Evolutionary conservation across 1,140 invertebrate species (phyloP).

Genomic region (Calliphora vicina): DNA sequence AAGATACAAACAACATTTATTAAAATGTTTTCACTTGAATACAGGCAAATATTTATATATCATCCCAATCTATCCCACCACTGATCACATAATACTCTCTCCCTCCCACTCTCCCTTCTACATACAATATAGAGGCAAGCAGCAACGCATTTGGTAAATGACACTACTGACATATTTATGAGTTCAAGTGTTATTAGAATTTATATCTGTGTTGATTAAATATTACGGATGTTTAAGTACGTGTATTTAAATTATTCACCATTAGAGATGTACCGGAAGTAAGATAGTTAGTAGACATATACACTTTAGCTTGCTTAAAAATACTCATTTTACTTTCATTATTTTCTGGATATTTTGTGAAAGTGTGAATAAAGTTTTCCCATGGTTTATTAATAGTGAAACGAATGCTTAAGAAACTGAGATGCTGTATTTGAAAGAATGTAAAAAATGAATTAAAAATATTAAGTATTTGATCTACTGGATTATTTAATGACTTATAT

Average conservation of each 20-base stretch:
- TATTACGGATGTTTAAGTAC: neutral
- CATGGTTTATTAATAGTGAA: neutral
- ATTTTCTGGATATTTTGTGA: neutral
- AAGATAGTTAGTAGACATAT: neutral
- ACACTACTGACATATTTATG: constrained; percentile 13
- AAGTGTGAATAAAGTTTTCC: neutral
- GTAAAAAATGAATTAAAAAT: too few relatives aligned
- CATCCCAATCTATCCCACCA: neutral
- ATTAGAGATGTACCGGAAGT: neutral
- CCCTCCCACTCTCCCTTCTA: neutral
- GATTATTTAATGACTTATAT: too few relatives aligned
- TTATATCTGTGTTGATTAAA: constrained; percentile 6
- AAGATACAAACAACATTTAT: neutral
- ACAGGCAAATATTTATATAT: neutral
- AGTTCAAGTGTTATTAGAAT: constrained; percentile 1
- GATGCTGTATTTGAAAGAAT: too few relatives aligned
- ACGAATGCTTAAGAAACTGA: too few relatives aligned
- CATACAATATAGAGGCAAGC: neutral
- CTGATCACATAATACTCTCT: too few relatives aligned
- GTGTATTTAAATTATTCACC: neutral
- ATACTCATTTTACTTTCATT: neutral
- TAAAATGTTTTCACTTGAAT: neutral
- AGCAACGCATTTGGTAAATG: neutral
- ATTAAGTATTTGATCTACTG: too few relatives aligned
- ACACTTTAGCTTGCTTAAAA: neutral